Conservation (phyloP, 2,888 invertebrate species). For the Exocentrus adspersus region DNA sequence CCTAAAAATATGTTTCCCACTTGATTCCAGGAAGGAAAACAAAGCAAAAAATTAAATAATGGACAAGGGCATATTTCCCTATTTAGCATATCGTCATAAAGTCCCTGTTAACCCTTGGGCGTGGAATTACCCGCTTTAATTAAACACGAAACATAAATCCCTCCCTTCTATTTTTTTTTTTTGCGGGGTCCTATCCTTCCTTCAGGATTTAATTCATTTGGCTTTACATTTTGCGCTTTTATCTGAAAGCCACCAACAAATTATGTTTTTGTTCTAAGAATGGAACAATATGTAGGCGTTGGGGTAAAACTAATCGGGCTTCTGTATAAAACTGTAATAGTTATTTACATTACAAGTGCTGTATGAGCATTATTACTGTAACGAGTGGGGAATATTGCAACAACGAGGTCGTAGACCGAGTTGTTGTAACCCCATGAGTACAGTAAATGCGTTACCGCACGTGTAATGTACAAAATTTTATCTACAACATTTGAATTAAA, state of each 20-base stretch:
- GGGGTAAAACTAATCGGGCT: too few relatives aligned
- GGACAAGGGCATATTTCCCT: background rate
- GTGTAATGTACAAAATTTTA: too few relatives aligned
- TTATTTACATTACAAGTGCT: too few relatives aligned
- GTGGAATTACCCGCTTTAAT: background rate
- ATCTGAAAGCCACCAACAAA: background rate
- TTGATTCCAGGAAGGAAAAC: background rate
- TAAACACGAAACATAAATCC: background rate
- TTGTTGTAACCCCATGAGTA: too few relatives aligned
- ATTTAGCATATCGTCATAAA: constrained; percentile 9
- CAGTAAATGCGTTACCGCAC: too few relatives aligned
- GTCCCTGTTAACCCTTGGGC: background rate
- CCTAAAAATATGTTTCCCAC: too few relatives aligned
- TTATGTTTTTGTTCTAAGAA: background rate
- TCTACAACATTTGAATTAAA: too few relatives aligned
- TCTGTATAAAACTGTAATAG: too few relatives aligned
- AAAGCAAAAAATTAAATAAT: background rate
- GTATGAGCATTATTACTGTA: too few relatives aligned
- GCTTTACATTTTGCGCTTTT: background rate
- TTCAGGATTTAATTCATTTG: background rate
- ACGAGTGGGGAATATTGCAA: too few relatives aligned
- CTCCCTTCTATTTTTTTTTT: background rate
- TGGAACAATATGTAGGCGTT: too few relatives aligned
- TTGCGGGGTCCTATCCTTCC: background rate
- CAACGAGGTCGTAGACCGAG: too few relatives aligned